Conservation (phyloP, 2,113 vertebrate species). For the Mesocricetus auratus region DNA sequence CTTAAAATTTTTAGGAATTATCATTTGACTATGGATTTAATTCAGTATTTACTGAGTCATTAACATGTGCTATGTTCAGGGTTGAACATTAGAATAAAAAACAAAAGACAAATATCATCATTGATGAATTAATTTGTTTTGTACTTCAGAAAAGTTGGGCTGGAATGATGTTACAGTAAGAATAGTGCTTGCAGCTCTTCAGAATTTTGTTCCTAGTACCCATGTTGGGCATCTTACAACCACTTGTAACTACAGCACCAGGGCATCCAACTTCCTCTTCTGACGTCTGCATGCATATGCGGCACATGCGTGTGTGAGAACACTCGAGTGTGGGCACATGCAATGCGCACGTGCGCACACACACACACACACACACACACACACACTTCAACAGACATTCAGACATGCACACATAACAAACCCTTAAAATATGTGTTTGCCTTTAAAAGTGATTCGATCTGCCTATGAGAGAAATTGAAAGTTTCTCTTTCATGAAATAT, state of each 20-base stretch:
- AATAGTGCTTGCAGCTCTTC: background rate
- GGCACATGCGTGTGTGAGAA: too few relatives aligned
- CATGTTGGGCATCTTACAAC: background rate
- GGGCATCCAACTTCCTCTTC: too few relatives aligned
- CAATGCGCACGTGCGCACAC: background rate
- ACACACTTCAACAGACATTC: background rate
- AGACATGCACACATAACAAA: background rate
- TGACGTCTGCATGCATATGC: background rate
- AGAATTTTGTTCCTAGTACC: background rate
- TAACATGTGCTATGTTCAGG: background rate
- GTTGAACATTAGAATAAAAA: background rate
- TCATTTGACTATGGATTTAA: background rate
- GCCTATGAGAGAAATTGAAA: background rate
- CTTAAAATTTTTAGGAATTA: background rate
- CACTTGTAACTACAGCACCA: background rate
- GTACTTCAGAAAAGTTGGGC: background rate
- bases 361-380: background rate
- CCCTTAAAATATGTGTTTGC: background rate
- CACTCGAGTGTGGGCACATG: too few relatives aligned
- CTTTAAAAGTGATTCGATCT: background rate
- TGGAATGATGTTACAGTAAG: background rate
- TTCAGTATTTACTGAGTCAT: background rate
- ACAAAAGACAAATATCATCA: background rate
- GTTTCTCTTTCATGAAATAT: too few relatives aligned
- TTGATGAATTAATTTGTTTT: background rate